These are phyloP conservation scores for Hesperophylax magnus DNA, from an alignment of 1,140 invertebrate genomes.

Conservation along the genomic window DNA sequence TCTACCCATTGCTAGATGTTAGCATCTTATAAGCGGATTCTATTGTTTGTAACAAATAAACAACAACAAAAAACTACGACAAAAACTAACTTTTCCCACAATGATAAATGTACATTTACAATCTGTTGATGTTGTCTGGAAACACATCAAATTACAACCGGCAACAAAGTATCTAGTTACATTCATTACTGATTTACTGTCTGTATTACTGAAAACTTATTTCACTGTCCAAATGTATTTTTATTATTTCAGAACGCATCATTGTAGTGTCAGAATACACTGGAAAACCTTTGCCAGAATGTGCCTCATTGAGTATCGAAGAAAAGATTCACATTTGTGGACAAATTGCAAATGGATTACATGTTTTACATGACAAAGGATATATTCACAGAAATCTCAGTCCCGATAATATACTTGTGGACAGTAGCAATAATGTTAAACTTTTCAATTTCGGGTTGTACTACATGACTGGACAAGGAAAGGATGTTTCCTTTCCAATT, in stretches of 20 bases:
- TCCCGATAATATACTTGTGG: slow-evolving; percentile 88
- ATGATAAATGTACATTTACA: too few species aligned
- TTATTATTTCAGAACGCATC: slow-evolving; percentile 81
- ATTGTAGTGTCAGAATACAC: slow-evolving; percentile 91
- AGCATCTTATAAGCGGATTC: too few species aligned
- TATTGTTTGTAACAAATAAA: too few species aligned
- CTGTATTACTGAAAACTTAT: too few species aligned
- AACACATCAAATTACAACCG: too few species aligned
- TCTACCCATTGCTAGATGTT: too few species aligned
- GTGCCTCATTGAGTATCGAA: slow-evolving; percentile 66
- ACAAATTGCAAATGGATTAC: slow-evolving; percentile 82
- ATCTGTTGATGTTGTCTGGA: too few species aligned
- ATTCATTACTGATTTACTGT: too few species aligned
- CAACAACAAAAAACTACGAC: too few species aligned
- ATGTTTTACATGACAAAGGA: slow-evolving; percentile 80
- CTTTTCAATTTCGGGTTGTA: slow-evolving; percentile 94
- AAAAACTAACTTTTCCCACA: too few species aligned
- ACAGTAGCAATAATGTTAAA: slow-evolving; percentile 81
- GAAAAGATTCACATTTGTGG: slow-evolving; percentile 75
- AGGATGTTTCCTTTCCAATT: slow-evolving; percentile 92
- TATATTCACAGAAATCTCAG: slow-evolving; percentile 87
- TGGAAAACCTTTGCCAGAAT: slow-evolving; percentile 74
- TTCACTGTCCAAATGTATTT: neutral
- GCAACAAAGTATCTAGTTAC: too few species aligned
- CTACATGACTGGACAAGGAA: slow-evolving; percentile 90